phyloP scores from a whole-genome alignment of 2,888 invertebrate genomes.

The Metopia argyrocephala region DNA sequence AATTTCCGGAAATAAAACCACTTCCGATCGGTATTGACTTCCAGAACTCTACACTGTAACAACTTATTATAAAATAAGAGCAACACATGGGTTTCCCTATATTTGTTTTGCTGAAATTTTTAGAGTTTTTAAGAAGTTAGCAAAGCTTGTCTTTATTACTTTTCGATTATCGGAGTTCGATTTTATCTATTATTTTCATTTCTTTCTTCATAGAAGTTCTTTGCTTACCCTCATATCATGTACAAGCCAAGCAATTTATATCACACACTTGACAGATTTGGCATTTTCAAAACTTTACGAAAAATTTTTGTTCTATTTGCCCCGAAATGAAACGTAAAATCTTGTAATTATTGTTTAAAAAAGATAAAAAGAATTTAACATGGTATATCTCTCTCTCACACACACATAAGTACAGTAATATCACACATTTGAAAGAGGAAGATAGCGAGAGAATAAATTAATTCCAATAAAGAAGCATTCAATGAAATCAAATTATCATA shows the following conservation, averaged over 20 bases:
- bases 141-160: too few relatives aligned
- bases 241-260: background rate
- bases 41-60: too few relatives aligned
- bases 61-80: too few relatives aligned
- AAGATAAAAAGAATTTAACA: background rate
- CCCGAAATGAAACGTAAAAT: constrained; percentile 9
- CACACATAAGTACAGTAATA: background rate
- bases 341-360: constrained; percentile 4
- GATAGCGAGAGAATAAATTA: background rate
- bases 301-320: constrained; percentile 26
- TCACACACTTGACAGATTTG: constrained; percentile 42
- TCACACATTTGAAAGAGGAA: too few relatives aligned
- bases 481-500: constrained; percentile 50
- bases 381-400: background rate
- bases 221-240: background rate
- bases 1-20: too few relatives aligned
- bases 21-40: too few relatives aligned
- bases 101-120: too few relatives aligned
- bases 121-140: too few relatives aligned
- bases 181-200: too few relatives aligned
- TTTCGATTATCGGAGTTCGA: too few relatives aligned
- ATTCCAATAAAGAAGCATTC: constrained; percentile 41
- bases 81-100: too few relatives aligned
- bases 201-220: background rate
- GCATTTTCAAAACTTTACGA: constrained; percentile 25